phyloP scores from a whole-genome alignment of 2,113 vertebrate genomes.

The Mesocricetus auratus region DNA sequence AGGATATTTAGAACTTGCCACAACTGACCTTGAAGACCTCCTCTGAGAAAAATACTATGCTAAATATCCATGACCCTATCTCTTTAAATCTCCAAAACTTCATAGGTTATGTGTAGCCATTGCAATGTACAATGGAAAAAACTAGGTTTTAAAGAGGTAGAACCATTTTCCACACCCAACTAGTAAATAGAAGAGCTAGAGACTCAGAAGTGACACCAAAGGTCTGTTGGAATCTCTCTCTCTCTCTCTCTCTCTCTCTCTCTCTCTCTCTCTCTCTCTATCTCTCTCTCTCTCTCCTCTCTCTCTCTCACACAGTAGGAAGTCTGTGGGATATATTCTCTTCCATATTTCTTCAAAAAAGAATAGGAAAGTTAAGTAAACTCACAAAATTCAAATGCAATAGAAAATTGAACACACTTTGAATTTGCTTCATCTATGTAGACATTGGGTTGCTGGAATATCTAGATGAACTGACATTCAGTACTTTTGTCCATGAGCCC shows the following conservation, averaged over 20 bases:
- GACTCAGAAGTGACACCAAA: slow-evolving; percentile 3
- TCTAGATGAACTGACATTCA: slow-evolving; percentile 11
- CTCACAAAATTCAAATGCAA: slow-evolving; percentile 18
- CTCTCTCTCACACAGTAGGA: background rate
- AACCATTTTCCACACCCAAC: background rate
- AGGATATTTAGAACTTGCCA: background rate
- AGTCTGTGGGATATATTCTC: slow-evolving; percentile 6
- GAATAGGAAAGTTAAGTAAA: background rate
- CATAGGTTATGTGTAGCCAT: background rate
- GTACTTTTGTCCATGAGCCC: background rate
- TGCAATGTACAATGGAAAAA: slow-evolving; percentile 27
- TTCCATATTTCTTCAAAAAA: background rate
- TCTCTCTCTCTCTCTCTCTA: no score
- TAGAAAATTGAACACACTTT: slow-evolving; percentile 18
- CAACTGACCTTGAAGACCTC: background rate
- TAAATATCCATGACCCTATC: background rate
- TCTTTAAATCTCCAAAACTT: background rate
- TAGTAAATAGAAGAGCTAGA: background rate
- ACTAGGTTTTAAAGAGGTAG: background rate
- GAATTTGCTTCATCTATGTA: slow-evolving; percentile 40
- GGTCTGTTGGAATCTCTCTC: background rate
- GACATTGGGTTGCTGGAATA: background rate
- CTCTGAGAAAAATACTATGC: background rate
- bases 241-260: no score
- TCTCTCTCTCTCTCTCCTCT: no score